Conservation (phyloP, 2,113 vertebrate genomes). For the Brienomyrus brachyistius region DNA sequence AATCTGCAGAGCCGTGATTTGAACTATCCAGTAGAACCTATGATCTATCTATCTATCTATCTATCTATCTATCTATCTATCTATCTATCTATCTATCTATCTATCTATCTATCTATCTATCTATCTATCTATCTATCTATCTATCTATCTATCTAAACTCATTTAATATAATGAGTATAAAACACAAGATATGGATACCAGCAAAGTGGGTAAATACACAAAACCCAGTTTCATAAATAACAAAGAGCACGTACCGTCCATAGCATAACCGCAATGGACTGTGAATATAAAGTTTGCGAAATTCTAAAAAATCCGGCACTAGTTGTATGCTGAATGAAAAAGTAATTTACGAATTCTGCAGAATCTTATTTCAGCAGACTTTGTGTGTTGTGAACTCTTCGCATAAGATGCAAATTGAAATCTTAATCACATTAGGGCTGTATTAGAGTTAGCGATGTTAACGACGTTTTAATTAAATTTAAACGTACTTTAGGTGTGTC, state of each 20-base stretch:
- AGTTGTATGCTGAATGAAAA: background rate
- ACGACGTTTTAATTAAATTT: background rate
- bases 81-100: background rate
- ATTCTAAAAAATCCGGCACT: background rate
- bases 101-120: no score
- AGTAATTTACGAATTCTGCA: background rate
- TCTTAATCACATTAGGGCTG: background rate
- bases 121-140: background rate
- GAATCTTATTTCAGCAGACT: background rate
- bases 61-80: no score
- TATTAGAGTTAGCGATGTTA: background rate
- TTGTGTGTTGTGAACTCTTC: background rate
- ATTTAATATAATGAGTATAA: background rate
- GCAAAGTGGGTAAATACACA: background rate
- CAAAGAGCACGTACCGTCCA: background rate
- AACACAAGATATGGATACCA: background rate
- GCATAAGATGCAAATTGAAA: background rate
- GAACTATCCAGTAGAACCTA: background rate
- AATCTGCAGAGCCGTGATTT: background rate
- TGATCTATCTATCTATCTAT: background rate
- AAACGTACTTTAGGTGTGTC: background rate
- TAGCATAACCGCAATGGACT: background rate
- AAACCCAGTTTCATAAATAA: background rate
- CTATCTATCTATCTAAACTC: background rate
- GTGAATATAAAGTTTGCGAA: background rate